A percentile compares a stretch with the other conserved stretches of the same genome.
These are phyloP conservation scores for Ecdyonurus torrentis DNA, from an alignment of 2,888 invertebrate species.

Conservation along the genomic window DNA sequence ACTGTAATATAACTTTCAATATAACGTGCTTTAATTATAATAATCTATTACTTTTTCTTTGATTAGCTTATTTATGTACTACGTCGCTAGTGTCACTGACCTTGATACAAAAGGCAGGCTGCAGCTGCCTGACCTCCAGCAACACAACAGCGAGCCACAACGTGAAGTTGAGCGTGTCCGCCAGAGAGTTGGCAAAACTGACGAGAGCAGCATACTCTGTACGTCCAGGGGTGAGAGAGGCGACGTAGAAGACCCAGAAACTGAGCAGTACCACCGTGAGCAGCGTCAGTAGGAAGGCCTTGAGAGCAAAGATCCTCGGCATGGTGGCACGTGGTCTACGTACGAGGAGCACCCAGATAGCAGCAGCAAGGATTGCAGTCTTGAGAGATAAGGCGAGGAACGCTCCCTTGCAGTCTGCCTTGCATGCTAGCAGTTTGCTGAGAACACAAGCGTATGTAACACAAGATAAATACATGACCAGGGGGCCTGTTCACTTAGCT, in stretches of 20 bases:
- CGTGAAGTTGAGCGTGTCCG: slow-evolving; percentile 86
- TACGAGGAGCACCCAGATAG: slow-evolving; percentile 85
- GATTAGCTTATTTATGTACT: not conserved
- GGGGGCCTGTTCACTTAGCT: too few species aligned
- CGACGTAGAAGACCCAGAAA: slow-evolving; percentile 96
- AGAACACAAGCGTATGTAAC: not conserved
- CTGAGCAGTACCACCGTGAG: slow-evolving; percentile 85
- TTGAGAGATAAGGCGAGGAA: slow-evolving; percentile 84
- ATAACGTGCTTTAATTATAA: too few species aligned
- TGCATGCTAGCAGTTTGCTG: slow-evolving; percentile 51
- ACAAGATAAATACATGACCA: too few species aligned
- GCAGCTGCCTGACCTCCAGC: slow-evolving; percentile 82
- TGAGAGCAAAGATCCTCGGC: slow-evolving; percentile 80
- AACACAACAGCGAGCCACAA: slow-evolving; percentile 87
- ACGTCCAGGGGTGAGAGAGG: slow-evolving; percentile 55
- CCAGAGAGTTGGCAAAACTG: slow-evolving; percentile 79
- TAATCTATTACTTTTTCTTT: too few species aligned
- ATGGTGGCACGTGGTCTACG: slow-evolving; percentile 69
- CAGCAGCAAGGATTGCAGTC: slow-evolving; percentile 70
- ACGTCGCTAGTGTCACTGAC: too few species aligned
- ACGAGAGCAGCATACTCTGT: slow-evolving; percentile 74
- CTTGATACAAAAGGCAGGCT: slow-evolving; percentile 76
- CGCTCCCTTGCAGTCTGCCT: slow-evolving; percentile 87
- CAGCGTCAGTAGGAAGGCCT: slow-evolving; percentile 74
- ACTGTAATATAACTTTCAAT: too few species aligned